These are phyloP conservation scores for Macrostomum cliftonense DNA, from an alignment of 2,888 invertebrate genomes.

Conservation along the genomic window DNA sequence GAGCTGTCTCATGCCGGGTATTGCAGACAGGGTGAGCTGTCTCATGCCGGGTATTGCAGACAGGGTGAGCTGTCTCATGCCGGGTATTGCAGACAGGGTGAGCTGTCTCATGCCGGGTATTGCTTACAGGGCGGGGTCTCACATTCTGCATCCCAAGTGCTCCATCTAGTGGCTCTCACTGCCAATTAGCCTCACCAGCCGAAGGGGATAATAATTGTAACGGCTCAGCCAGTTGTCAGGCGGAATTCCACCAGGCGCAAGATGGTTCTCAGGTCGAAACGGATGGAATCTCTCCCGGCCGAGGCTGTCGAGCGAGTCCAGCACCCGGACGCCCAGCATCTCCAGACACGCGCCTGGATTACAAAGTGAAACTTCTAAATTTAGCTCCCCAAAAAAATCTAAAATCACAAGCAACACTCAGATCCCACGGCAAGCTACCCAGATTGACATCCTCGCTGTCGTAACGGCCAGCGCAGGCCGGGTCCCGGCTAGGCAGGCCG, in stretches of 20 bases:
- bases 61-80: too few species aligned
- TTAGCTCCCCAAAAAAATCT: too few species aligned
- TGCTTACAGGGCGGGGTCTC: not conserved
- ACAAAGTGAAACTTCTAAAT: too few species aligned
- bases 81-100: too few species aligned
- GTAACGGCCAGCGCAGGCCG: constrained; percentile 38
- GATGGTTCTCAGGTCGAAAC: constrained; percentile 72
- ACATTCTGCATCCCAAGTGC: too few species aligned
- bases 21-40: too few species aligned
- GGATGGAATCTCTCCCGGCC: constrained; percentile 79
- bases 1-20: too few species aligned
- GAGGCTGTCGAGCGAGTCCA: constrained; percentile 63
- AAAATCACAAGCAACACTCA: too few species aligned
- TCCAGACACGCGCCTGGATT: constrained; percentile 58
- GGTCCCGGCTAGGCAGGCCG: constrained; percentile 20
- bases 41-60: too few species aligned
- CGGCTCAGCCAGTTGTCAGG: constrained; percentile 67
- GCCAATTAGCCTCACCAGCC: constrained; percentile 51
- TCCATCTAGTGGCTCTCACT: too few species aligned
- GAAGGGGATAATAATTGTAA: constrained; percentile 72
- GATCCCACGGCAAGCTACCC: constrained; percentile 38
- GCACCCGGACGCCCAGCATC: constrained; percentile 62
- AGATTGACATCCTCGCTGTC: constrained; percentile 38
- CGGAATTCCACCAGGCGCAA: constrained; percentile 65
- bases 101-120: too few species aligned